These are phyloP conservation scores for Cynopterus sphinx DNA, from an alignment of 2,797 vertebrate genomes.

Conservation along the genomic window DNA sequence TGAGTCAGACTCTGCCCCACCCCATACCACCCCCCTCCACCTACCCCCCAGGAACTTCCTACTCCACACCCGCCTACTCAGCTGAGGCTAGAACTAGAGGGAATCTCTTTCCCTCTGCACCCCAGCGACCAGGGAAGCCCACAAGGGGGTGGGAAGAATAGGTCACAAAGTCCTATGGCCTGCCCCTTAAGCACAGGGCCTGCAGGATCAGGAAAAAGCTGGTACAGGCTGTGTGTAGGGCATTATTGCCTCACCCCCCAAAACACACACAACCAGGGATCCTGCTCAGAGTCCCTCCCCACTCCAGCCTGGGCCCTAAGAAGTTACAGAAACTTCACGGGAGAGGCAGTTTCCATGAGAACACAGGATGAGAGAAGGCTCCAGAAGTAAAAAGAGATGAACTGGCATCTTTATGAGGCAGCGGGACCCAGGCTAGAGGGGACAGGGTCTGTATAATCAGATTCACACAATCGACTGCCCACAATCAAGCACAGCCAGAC, in stretches of 20 bases:
- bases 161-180: background rate
- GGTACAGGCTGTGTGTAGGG: background rate
- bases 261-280: background rate
- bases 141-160: background rate
- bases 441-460: background rate
- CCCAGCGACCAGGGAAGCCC: background rate
- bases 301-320: constrained; percentile 16
- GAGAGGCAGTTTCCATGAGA: constrained; percentile 6
- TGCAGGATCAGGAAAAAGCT: background rate
- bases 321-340: background rate
- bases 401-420: background rate
- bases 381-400: background rate
- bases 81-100: background rate
- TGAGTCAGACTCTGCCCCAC: constrained; percentile 72
- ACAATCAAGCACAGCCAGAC: constrained; percentile 26
- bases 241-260: background rate
- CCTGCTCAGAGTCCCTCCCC: background rate
- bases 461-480: background rate
- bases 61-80: constrained; percentile 16
- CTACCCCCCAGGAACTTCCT: constrained; percentile 71
- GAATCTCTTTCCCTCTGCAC: background rate
- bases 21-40: background rate
- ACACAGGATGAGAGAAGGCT: background rate
- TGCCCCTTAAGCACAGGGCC: background rate
- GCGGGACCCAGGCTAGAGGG: background rate